Evolutionary conservation across 2,113 vertebrate genomes (phyloP).

Genomic region (Lanius ludovicianus): DNA sequence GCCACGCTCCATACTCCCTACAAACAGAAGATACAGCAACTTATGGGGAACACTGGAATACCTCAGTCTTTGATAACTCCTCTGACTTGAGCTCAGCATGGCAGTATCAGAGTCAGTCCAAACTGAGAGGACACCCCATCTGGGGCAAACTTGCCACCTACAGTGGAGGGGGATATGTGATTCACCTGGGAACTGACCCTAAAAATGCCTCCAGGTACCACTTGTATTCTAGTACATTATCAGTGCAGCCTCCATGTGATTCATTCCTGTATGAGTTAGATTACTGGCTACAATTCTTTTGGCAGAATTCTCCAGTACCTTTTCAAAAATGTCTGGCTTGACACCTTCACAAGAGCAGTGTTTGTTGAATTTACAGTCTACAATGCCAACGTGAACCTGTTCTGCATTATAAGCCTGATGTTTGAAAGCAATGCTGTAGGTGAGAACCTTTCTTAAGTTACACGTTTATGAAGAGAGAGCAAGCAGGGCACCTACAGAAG

Average conservation of each 20-base stretch:
- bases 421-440: constrained; percentile 89
- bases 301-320: constrained; percentile 86
- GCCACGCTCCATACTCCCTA: constrained; percentile 82
- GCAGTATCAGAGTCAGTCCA: constrained; percentile 84
- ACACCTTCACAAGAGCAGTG: constrained; percentile 86
- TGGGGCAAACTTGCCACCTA: constrained; percentile 87
- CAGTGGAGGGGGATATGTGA: constrained; percentile 88
- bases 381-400: constrained; percentile 94
- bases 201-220: constrained; percentile 82
- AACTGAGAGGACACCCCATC: constrained; percentile 74
- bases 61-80: constrained; percentile 47
- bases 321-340: constrained; percentile 87
- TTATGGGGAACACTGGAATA: constrained; percentile 84
- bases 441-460: constrained; percentile 50
- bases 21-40: constrained; percentile 83
- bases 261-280: background rate
- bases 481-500: background rate
- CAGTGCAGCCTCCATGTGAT: background rate
- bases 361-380: constrained; percentile 95
- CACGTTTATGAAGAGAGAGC: background rate
- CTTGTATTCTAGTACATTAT: background rate
- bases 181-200: constrained; percentile 81
- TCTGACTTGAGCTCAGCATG: constrained; percentile 70
- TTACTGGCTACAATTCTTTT: background rate
- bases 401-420: constrained; percentile 86